Evolutionary conservation across 2,113 vertebrate species (phyloP).

Genomic region (Sigmodon hispidus): DNA sequence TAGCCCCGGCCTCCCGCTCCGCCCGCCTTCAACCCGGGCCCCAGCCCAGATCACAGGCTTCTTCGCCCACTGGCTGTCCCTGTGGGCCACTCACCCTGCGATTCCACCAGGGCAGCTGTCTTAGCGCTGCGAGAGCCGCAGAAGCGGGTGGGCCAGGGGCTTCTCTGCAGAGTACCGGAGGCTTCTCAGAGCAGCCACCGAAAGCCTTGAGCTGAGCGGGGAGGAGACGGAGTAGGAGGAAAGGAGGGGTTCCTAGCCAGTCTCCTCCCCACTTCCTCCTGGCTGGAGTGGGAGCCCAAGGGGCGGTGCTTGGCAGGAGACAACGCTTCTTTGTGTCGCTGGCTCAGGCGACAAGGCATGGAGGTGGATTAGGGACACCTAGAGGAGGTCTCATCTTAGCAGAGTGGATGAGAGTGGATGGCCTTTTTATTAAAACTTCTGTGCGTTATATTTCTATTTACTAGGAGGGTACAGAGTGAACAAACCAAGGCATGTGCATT

Average conservation of each 20-base stretch:
- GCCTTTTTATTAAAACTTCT: neutral
- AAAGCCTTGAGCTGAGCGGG: neutral
- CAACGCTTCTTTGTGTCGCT: slow-evolving; percentile 75
- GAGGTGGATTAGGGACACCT: neutral
- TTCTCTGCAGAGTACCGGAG: neutral
- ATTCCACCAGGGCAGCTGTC: neutral
- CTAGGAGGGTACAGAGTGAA: neutral
- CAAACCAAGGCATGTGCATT: neutral
- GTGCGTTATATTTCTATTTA: neutral
- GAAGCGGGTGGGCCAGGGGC: neutral
- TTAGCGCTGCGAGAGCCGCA: neutral
- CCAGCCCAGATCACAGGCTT: neutral
- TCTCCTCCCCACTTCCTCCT: slow-evolving; percentile 64
- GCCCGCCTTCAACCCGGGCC: neutral
- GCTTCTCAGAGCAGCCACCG: neutral
- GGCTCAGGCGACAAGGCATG: neutral
- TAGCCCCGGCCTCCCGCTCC: too few relatives aligned
- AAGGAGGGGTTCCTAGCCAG: slow-evolving; percentile 18
- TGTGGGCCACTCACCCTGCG: slow-evolving; percentile 51
- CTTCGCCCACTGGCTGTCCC: neutral
- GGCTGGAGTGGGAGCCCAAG: neutral
- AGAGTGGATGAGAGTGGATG: neutral
- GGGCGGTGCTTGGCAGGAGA: slow-evolving; percentile 67
- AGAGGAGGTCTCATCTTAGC: neutral
- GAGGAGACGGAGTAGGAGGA: neutral